Evolutionary conservation across 92 coral and sea anemone species (phyloP).

Genomic region (Meandrina meandrites): DNA sequence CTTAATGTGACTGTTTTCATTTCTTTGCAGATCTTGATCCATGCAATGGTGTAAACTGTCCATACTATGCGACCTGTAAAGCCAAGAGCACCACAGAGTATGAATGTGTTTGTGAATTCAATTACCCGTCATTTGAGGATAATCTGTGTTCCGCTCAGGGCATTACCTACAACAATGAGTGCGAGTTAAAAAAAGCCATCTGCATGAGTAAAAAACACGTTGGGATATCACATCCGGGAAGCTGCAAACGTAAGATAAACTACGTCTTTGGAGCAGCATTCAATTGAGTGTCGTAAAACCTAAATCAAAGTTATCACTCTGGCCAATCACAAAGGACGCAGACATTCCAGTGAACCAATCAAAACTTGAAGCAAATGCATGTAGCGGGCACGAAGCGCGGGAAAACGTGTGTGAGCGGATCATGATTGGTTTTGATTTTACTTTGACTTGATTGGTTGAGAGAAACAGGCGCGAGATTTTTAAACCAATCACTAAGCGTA

Average conservation of each 20-base stretch:
- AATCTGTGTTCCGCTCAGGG: slow-evolving; percentile 68
- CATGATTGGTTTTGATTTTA: no score
- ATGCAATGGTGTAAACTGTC: slow-evolving; percentile 57
- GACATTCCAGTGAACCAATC: no score
- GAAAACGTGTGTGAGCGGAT: no score
- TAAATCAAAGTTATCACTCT: no score
- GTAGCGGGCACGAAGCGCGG: no score
- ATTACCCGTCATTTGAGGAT: slow-evolving; percentile 71
- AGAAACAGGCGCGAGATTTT: no score
- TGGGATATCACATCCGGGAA: slow-evolving; percentile 78
- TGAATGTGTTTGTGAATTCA: slow-evolving; percentile 61
- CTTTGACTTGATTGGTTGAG: no score
- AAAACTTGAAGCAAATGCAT: no score
- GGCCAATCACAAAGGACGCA: no score
- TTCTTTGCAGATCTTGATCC: slow-evolving; percentile 64
- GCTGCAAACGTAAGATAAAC: slow-evolving; percentile 72
- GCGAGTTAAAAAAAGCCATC: slow-evolving; percentile 64
- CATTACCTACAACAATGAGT: slow-evolving; percentile 59
- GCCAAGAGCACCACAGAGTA: slow-evolving; percentile 62
- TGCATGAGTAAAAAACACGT: slow-evolving; percentile 56
- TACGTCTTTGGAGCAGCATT: no score
- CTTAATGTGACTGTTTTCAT: neutral
- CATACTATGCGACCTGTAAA: slow-evolving; percentile 60
- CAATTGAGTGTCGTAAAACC: no score
- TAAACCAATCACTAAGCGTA: no score